Evolutionary conservation across 1,140 invertebrate species (phyloP), one percentile per base, ranked within the genome.

Genomic region (Conus ventricosus): DNA sequence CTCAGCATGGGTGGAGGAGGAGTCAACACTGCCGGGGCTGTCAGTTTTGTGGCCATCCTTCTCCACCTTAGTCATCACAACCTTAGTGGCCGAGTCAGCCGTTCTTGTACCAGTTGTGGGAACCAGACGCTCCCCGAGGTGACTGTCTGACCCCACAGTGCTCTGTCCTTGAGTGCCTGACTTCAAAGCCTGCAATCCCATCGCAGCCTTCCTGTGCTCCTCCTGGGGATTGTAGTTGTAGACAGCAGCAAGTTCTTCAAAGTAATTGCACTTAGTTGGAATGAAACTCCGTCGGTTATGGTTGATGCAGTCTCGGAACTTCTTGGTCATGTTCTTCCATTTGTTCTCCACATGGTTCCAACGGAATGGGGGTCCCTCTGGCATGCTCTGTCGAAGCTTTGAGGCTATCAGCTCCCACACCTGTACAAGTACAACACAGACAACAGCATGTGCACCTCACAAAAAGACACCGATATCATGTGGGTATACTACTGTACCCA

Each of bases 271-370:
- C 84, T 86, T 90, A 25, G 81, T 85, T 11, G 23, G 54, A 23
- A 60, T 17, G 25, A 84, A 82, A 76, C 85, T 84, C 80, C 86
- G 87, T 4, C 57, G 71, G 71, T 91, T 91, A 60, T 87, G 81
- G 63, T 90, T 84, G 25, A 91, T 39, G 4, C 78, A 84, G 83
- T 91, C 91, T 39, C 91, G 60, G 57, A 84, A 91, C 20, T 63
- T 86, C 87, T 91, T 91, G 17, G 1, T 60, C 57, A 60, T 60
- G 57, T 60, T 60, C 57, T 60, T 60, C 91, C 90, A 91, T 67
- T 91, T 91, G 71, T 90, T 90, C 55, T 91, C 91, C 55, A 88
- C 89, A 15, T 89, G 89, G 71, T 78, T 84, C 86, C 86, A 89
- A 7, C 82, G 51, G 60, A 87, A 89, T 13, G 78, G 25, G 20